A percentile compares a stretch with the other conserved stretches of the same genome.
These are phyloP conservation scores for Rhagoletis zephyria DNA, from an alignment of 1,140 invertebrate genomes.

Conservation along the genomic window DNA sequence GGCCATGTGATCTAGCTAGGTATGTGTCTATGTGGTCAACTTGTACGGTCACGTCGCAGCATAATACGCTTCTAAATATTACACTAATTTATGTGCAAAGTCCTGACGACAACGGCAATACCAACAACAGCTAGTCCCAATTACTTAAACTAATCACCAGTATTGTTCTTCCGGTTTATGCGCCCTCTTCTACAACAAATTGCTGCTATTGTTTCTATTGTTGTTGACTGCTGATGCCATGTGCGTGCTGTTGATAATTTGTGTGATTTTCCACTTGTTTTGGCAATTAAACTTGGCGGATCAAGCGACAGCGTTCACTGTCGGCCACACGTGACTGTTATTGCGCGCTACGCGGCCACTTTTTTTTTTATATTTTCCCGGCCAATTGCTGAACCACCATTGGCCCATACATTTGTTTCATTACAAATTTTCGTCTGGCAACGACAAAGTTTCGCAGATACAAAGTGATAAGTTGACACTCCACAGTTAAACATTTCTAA, in stretches of 20 bases:
- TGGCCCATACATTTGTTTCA: not conserved
- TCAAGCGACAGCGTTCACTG: not conserved
- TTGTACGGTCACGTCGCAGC: not conserved
- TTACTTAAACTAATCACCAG: not conserved
- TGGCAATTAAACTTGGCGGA: slow-evolving; percentile 27
- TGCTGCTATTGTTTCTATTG: not conserved
- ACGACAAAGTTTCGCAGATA: slow-evolving; percentile 28
- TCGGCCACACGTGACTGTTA: not conserved
- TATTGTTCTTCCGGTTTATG: not conserved
- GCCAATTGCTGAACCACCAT: slow-evolving; percentile 1
- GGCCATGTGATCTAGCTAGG: too few species aligned
- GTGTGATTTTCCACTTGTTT: slow-evolving; percentile 50
- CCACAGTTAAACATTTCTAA: not conserved
- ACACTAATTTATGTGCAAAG: slow-evolving; percentile 24
- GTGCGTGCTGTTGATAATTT: slow-evolving; percentile 34
- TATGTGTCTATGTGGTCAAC: too few species aligned
- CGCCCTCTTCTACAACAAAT: not conserved
- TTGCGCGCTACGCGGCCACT: not conserved
- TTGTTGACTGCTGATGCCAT: not conserved
- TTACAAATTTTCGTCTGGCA: not conserved
- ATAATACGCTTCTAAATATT: not conserved
- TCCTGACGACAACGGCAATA: not conserved
- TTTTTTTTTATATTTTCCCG: slow-evolving; percentile 23
- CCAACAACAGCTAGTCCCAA: not conserved
- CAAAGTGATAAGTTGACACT: slow-evolving; percentile 4